Evolutionary conservation across 2,113 vertebrate species (phyloP), one percentile per base, ranked within the genome.

Genomic region (Podarcis muralis): DNA sequence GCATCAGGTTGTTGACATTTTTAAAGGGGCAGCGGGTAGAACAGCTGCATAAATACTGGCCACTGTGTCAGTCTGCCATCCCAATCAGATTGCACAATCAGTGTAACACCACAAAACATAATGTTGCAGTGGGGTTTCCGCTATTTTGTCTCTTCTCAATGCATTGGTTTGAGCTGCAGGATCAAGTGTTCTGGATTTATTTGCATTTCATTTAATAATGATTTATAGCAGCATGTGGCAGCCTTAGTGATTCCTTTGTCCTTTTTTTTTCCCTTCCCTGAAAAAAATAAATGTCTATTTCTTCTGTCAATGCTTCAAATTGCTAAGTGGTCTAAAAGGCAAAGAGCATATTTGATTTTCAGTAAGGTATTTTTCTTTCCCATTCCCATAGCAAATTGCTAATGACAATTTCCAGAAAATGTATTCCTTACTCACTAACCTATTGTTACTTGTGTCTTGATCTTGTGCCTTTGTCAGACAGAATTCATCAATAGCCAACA

Each of bases 271-370:
- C 48, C 75, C 23, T 83, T 53, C 43, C 16, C 13, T 62, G 66
- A 72, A 72, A 78, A 88, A 71, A 53, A 48, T 48, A 82, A 2
- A 75, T 22, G 32, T 62, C 35, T 75, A 5, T 83, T 88, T 84
- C 57, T 89, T 43, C 43, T 1, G 0, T 75, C 32, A 66, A 89
- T 82, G 57, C 43, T 88, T 43, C 81, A 89, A 57, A 77, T n/a
- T 80, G 20, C 48, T 90, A 88, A 89, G 27, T 92, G 75, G 59
- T 84, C 65, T 84, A 18, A 2, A 5, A 92, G 13, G 62, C 4
- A 92, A 90, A 83, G 48, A 85, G 82, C 0, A 1, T 25, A n/a
- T 81, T 88, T 94, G 77, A 87, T 93, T 92, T 92, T 87, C 82
- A 92, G 77, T 81, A 86, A 84, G 9, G 1, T 90, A 22, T 87